These are phyloP conservation scores for Zygothrica quintamaculata DNA, from an alignment of 2,888 invertebrate genomes.

Conservation along the genomic window DNA sequence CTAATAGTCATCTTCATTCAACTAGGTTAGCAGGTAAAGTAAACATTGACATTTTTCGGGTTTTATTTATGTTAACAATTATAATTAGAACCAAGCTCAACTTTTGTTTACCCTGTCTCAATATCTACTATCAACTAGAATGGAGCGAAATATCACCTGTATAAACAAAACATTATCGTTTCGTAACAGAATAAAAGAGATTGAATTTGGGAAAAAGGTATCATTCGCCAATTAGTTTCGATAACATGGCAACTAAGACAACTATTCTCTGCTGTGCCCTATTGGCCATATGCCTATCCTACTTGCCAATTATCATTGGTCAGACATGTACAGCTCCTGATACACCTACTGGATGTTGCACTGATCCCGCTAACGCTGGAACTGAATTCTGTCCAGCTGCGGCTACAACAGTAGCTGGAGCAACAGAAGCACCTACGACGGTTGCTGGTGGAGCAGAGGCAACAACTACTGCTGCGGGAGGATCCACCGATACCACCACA, in stretches of 20 bases:
- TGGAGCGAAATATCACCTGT: slow-evolving; percentile 5
- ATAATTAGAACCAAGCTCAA: too few relatives aligned
- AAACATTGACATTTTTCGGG: too few relatives aligned
- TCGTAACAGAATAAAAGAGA: slow-evolving; percentile 1
- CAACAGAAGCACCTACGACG: neutral
- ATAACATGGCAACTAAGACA: slow-evolving; percentile 21
- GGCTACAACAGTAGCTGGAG: neutral
- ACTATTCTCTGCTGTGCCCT: slow-evolving; percentile 27
- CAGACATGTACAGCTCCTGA: slow-evolving; percentile 11
- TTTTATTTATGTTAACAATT: too few relatives aligned
- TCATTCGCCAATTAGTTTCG: slow-evolving; percentile 19
- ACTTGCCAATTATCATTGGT: slow-evolving; percentile 23
- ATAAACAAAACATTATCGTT: neutral
- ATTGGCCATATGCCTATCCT: slow-evolving; percentile 23
- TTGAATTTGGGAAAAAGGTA: neutral
- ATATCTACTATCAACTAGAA: too few relatives aligned
- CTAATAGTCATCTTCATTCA: too few relatives aligned
- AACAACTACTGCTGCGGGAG: neutral
- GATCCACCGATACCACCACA: neutral
- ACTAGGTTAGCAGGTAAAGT: too few relatives aligned
- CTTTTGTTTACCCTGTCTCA: too few relatives aligned
- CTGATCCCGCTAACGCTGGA: neutral
- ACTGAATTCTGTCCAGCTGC: neutral
- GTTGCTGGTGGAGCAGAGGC: neutral
- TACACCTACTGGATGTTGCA: neutral